These are phyloP conservation scores for Pinna nobilis DNA, from an alignment of 1,140 invertebrate species.

Conservation along the genomic window DNA sequence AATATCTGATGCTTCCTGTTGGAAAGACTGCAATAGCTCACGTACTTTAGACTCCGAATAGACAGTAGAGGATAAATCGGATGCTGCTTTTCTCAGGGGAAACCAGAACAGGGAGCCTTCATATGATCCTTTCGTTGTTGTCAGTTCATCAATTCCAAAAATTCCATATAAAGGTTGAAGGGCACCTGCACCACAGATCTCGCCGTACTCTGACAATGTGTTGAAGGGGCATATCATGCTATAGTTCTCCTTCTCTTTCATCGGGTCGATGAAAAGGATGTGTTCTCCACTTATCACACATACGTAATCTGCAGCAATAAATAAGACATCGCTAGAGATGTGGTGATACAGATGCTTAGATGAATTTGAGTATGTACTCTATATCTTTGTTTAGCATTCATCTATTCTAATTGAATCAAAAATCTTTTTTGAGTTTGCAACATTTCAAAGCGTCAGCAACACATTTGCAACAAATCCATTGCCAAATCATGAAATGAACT, in stretches of 20 bases:
- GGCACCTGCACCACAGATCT: slow-evolving; percentile 2
- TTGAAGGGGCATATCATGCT: slow-evolving; percentile 12
- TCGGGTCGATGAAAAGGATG: slow-evolving; percentile 61
- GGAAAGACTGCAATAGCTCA: slow-evolving; percentile 49
- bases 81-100: slow-evolving; percentile 43
- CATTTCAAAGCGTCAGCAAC: too few relatives aligned
- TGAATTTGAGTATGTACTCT: too few relatives aligned
- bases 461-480: too few relatives aligned
- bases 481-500: too few relatives aligned
- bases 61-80: slow-evolving; percentile 39
- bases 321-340: too few relatives aligned
- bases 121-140: slow-evolving; percentile 26
- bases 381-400: too few relatives aligned
- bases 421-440: too few relatives aligned
- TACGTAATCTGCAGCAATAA: slow-evolving; percentile 59
- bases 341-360: too few relatives aligned
- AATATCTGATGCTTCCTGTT: slow-evolving; percentile 38
- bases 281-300: slow-evolving; percentile 60
- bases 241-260: slow-evolving; percentile 24
- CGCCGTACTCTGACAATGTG: background rate
- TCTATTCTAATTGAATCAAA: too few relatives aligned
- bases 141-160: slow-evolving; percentile 38
- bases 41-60: slow-evolving; percentile 45
- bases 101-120: slow-evolving; percentile 61
- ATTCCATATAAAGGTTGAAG: slow-evolving; percentile 23